Evolutionary conservation across 2,113 vertebrate species (phyloP).

Genomic region (Gobius niger): DNA sequence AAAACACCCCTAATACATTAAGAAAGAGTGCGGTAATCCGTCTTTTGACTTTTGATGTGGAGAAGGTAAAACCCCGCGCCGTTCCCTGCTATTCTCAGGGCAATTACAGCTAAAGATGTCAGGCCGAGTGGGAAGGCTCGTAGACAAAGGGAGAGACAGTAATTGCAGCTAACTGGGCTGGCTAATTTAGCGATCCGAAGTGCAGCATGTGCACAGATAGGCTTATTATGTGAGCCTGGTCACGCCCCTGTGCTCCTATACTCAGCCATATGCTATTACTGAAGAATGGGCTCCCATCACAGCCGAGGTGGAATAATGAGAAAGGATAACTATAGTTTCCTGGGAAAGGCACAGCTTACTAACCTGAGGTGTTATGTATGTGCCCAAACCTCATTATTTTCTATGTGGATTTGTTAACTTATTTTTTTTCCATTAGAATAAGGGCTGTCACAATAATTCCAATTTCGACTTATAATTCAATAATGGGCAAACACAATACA

Average conservation of each 20-base stretch:
- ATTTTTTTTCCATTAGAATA: too few species aligned
- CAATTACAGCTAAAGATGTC: constrained; percentile 59
- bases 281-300: constrained; percentile 26
- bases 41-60: constrained; percentile 56
- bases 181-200: constrained; percentile 48
- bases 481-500: too few species aligned
- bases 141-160: constrained; percentile 59
- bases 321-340: constrained; percentile 10
- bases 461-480: too few species aligned
- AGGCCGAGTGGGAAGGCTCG: constrained; percentile 53
- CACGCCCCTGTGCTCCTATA: constrained; percentile 26
- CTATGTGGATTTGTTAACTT: too few species aligned
- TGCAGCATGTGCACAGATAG: constrained; percentile 54
- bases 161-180: constrained; percentile 59
- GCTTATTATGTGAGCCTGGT: constrained; percentile 49
- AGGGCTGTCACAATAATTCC: too few species aligned
- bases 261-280: constrained; percentile 43
- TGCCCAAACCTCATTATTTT: too few species aligned
- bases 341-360: neutral
- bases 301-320: constrained; percentile 18
- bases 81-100: constrained; percentile 32
- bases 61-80: constrained; percentile 51
- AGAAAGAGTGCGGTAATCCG: constrained; percentile 37
- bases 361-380: neutral
- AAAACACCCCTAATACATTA: constrained; percentile 40